These are phyloP conservation scores for Isotomurus palustris DNA, from an alignment of 2,888 invertebrate genomes.

Conservation along the genomic window DNA sequence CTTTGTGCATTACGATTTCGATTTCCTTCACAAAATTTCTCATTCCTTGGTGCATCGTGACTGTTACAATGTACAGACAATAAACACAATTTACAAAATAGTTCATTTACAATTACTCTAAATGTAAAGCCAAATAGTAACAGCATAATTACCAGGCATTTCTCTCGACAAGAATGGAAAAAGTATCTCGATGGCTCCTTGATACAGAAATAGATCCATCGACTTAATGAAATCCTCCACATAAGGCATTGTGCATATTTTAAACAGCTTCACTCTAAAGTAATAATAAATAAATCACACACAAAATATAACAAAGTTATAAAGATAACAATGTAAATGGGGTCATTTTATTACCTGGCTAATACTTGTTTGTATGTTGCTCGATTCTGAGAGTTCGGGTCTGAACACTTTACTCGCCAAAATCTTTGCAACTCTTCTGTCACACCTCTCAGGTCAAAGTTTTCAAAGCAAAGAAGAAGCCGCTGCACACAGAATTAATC, in stretches of 20 bases:
- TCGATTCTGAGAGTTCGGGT: neutral
- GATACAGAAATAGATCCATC: conserved; percentile 23
- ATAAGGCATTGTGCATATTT: conserved; percentile 18
- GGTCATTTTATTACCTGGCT: too few relatives aligned
- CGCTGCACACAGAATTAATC: neutral
- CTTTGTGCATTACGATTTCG: conserved; percentile 6
- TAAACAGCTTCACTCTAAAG: conserved; percentile 17
- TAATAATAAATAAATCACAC: neutral
- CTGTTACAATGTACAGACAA: conserved; percentile 9
- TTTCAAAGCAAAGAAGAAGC: neutral
- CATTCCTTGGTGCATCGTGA: conserved; percentile 20
- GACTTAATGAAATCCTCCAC: conserved; percentile 12
- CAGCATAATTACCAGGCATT: conserved; percentile 14
- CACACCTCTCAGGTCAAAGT: neutral
- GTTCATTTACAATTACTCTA: too few relatives aligned
- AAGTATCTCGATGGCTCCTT: conserved; percentile 21
- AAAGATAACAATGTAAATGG: too few relatives aligned
- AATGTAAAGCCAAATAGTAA: neutral
- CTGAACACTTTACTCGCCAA: neutral
- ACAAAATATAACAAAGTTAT: neutral
- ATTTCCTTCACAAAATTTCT: conserved; percentile 24
- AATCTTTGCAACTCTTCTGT: conserved; percentile 4
- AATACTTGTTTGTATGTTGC: too few relatives aligned
- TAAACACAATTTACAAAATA: neutral
- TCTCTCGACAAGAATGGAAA: conserved; percentile 19